These are phyloP conservation scores for Drosophila robusta DNA, from an alignment of 2,888 invertebrate species.

Conservation along the genomic window DNA sequence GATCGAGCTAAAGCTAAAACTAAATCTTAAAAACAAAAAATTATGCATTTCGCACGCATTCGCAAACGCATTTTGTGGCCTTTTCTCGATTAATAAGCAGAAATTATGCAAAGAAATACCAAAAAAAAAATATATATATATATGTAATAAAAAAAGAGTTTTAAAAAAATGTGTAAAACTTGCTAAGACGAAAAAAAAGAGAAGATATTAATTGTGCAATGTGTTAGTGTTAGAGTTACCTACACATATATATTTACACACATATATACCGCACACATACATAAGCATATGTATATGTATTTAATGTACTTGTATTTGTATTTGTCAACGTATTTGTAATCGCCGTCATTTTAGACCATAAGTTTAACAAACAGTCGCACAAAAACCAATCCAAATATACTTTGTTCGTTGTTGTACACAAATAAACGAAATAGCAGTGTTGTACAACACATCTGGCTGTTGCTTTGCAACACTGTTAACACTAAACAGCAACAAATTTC, in stretches of 20 bases:
- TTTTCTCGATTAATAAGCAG: slow-evolving; percentile 61
- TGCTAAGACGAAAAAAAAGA: slow-evolving; percentile 13
- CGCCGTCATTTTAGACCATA: slow-evolving; percentile 43
- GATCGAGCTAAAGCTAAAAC: slow-evolving; percentile 20
- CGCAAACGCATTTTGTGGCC: slow-evolving; percentile 75
- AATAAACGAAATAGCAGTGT: slow-evolving; percentile 1
- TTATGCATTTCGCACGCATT: slow-evolving; percentile 68
- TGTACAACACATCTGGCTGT: not conserved
- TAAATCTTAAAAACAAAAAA: slow-evolving; percentile 13
- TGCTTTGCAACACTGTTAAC: slow-evolving; percentile 19
- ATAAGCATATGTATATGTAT: slow-evolving; percentile 13
- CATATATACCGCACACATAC: slow-evolving; percentile 10
- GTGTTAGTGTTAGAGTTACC: slow-evolving; percentile 46
- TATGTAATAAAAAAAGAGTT: not conserved
- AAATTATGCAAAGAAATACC: slow-evolving; percentile 31
- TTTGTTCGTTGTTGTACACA: not conserved
- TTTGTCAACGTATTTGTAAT: slow-evolving; percentile 14
- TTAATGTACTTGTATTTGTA: slow-evolving; percentile 16
- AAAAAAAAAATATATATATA: not conserved
- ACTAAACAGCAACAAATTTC: slow-evolving; percentile 7
- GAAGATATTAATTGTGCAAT: slow-evolving; percentile 30
- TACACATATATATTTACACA: slow-evolving; percentile 32
- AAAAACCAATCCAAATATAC: slow-evolving; percentile 5
- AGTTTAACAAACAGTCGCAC: slow-evolving; percentile 38
- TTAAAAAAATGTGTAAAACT: slow-evolving; percentile 20